Conservation (phyloP, 2,797 vertebrate species). For the Ataeniobius toweri region DNA sequence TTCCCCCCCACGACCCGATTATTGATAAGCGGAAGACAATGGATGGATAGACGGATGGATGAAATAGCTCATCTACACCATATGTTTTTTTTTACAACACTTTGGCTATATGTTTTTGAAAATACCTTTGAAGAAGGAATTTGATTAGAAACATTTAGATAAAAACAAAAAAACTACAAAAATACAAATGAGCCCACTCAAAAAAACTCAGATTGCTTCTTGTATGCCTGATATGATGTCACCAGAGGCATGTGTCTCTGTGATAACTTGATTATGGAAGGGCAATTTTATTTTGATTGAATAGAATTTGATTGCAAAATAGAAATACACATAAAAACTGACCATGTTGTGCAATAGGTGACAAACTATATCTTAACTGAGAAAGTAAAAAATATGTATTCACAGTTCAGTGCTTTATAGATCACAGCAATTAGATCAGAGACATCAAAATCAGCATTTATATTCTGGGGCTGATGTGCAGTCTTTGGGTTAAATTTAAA, state of each 20-base stretch:
- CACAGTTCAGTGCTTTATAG: not conserved
- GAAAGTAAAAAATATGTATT: no score
- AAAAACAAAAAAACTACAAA: not conserved
- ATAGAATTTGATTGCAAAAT: not conserved
- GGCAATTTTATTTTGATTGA: not conserved
- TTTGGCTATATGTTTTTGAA: no score
- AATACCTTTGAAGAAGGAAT: no score
- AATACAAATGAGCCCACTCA: not conserved
- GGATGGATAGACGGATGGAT: not conserved
- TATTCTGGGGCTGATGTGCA: slow-evolving; percentile 5
- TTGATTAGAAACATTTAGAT: not conserved
- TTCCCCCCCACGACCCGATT: no score
- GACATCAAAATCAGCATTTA: slow-evolving; percentile 33
- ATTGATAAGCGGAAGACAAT: no score
- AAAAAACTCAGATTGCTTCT: not conserved
- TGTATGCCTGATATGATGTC: not conserved
- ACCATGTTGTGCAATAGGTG: not conserved
- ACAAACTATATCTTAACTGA: no score
- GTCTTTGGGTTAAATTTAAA: slow-evolving; percentile 15
- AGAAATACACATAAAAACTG: not conserved
- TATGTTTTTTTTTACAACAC: no score
- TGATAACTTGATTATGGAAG: not conserved
- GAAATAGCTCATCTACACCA: not conserved
- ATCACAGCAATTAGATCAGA: slow-evolving; percentile 20
- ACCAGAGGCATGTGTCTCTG: not conserved